Base-by-base conservation (phyloP, 2,888 invertebrate genomes). In the Philereme vetulata region DNA sequence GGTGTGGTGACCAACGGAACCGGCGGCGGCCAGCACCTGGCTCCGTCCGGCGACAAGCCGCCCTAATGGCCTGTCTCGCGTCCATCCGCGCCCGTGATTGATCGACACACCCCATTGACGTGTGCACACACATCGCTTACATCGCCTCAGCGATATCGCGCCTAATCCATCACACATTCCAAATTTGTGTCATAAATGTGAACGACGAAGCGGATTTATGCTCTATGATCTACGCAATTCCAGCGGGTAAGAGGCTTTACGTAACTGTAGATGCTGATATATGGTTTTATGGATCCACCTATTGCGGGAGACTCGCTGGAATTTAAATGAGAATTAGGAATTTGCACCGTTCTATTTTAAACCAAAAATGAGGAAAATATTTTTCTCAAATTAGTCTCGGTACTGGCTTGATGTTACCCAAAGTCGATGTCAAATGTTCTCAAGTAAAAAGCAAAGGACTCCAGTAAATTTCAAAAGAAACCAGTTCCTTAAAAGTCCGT, bases 31-130 rank as follows among this genome's bases (percentile, higher is more conserved):
- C 75, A 77, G 77, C 85, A 88, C 86, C 88, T 86, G 88, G 78
- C 83, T 78, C 77, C 74, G 68, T 62, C 62, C 51, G 55, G 60
- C 81, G 78, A 79, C 78, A 78, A 76, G 76, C 75, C 81, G 76
- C 80, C 81, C 90, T 90, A 90, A 91, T 90, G 90, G 89, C 82
- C 85, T 90, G 90, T 89, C 89, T 82, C 77, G 77, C 84, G 87
- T 87, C 86, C 88, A 85, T 87, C 86, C 85, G 79, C 80, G 76
- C 67, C 79, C 64, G 85, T 90, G 90, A 90, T 90, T 90, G 90
- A 91, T 91, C 87, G 89, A 85, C 87, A 82, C 82, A 79, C 82
- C 81, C 74, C 77, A 78, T 76, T 82, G 85, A 84, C 83, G 81
- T 80, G 85, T 80, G 82, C 81, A 83, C 87, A 83, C 81, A 82